Base-by-base conservation (phyloP, 1,140 invertebrate genomes). In the Papilio polyxenes region DNA sequence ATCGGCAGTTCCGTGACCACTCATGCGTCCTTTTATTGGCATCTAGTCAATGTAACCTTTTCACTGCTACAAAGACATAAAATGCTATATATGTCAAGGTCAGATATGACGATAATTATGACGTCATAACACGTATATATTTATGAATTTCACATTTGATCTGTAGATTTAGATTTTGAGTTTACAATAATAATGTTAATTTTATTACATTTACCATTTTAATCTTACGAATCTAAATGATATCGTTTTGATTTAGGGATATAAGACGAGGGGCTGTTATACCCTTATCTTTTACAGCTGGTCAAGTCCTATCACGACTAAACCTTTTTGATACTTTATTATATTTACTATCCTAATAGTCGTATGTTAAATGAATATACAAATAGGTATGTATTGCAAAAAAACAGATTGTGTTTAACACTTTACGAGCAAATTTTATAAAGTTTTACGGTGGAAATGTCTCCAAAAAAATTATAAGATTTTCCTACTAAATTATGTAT, bases 41-140 rank as follows among this genome's bases (percentile, higher is more conserved):
- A 77, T 51, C n/a, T 20, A 77, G n/a, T 77, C 49, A 77, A 77
- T 77, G 49, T 51, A 77, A 72, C 65, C 31, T 72, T 72, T 72
- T 72, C 23, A 72, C 10, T 15, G 31, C 23, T 37, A 7, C 23
- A 15, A 40, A 31, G 31, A 72, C 23, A 72, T 37, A 15, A 72
- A 37, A 72, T 37, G 31, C 4, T 37, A 72, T 72, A 37, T 37
- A 37, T 11, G 11, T 69, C 31, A 15, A 72, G 65, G 65, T 72
- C 31, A 72, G 11, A 37, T 65, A 23, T 62, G 59, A 62, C n/a
- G 1, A 23, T 31, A 31, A 65, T 23, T 13, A 31, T 65, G 20
- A 65, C 20, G 10, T 65, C 11, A 65, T 65, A 62, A 0, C 15
- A 17, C 51, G 17, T 4, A 53, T 17, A 23, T 62, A 23, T 62